A percentile compares a stretch with the other conserved stretches of the same genome.
Conservation (phyloP, 2,888 invertebrate genomes). For the Saturnia japonica region DNA sequence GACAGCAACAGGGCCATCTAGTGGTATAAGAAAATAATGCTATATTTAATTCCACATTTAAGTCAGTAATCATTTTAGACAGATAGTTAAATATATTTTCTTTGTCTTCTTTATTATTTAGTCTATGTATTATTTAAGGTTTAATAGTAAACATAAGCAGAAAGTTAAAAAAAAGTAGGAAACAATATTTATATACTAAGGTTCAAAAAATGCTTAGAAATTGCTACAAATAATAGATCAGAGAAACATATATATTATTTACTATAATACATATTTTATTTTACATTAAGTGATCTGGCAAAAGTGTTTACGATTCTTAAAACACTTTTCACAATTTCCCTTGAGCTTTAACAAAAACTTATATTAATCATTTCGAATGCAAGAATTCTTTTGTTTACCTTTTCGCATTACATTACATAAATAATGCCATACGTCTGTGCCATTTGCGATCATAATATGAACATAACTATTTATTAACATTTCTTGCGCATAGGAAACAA, state of each 20-base stretch:
- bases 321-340: conserved; percentile 7
- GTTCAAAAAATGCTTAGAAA: not conserved
- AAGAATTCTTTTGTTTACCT: not conserved
- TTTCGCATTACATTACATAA: not conserved
- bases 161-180: too few relatives aligned
- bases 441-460: too few relatives aligned
- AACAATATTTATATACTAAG: not conserved
- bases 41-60: too few relatives aligned
- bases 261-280: too few relatives aligned
- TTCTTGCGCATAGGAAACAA: too few relatives aligned
- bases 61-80: too few relatives aligned
- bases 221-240: not conserved
- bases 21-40: too few relatives aligned
- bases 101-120: not conserved
- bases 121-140: not conserved
- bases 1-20: too few relatives aligned
- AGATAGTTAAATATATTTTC: not conserved
- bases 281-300: not conserved
- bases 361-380: not conserved
- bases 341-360: not conserved
- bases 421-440: too few relatives aligned
- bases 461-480: too few relatives aligned
- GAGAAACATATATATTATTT: not conserved
- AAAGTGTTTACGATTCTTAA: not conserved
- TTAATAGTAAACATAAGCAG: not conserved